Conservation (phyloP, 2,113 vertebrate genomes). For the Potamarius usumacintae region DNA sequence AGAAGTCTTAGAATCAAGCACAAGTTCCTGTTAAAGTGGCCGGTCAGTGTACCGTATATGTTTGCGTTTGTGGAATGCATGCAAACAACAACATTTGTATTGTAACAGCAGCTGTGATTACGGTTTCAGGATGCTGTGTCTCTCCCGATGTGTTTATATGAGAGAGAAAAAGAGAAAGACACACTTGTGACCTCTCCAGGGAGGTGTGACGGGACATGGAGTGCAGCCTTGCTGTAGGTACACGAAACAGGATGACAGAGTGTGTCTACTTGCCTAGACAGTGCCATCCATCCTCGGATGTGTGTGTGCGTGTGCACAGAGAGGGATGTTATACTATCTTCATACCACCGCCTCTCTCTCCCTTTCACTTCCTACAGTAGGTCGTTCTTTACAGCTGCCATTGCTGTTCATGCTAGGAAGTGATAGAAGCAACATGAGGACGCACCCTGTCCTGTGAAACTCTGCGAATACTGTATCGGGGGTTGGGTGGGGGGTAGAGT, state of each 20-base stretch:
- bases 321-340: conserved; percentile 19
- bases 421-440: conserved; percentile 33
- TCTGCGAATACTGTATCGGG: conserved; percentile 68
- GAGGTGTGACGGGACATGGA: conserved; percentile 62
- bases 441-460: conserved; percentile 65
- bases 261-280: conserved; percentile 72
- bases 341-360: background rate
- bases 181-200: conserved; percentile 63
- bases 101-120: background rate
- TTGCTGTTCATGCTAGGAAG: background rate
- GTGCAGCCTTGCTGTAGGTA: conserved; percentile 70
- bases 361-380: background rate
- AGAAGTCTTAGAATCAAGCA: no score
- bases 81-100: background rate
- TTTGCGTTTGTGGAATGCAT: background rate
- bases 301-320: conserved; percentile 11
- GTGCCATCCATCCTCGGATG: conserved; percentile 71
- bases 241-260: conserved; percentile 65
- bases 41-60: background rate
- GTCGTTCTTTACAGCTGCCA: background rate
- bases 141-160: conserved; percentile 19
- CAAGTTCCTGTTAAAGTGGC: no score
- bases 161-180: background rate
- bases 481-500: background rate
- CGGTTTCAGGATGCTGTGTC: background rate